Percentiles rank a stretch among this genome's conserved stretches.
These are phyloP conservation scores for Meta bourneti DNA, from an alignment of 2,888 invertebrate genomes.

Conservation along the genomic window DNA sequence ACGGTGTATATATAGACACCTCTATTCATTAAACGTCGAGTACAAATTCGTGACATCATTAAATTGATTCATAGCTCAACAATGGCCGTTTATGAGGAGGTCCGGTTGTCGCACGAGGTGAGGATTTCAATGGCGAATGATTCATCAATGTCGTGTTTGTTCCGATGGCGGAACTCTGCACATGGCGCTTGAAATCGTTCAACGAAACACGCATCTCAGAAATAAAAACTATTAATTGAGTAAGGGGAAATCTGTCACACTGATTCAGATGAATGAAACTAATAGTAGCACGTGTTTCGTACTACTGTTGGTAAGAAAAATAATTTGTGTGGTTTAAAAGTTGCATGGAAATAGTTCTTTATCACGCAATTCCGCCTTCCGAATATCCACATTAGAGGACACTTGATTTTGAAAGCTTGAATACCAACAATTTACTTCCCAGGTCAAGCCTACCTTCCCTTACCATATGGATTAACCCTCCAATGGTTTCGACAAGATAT, in stretches of 20 bases:
- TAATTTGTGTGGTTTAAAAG: background rate
- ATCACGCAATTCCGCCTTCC: no score
- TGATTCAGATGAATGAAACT: background rate
- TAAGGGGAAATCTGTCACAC: background rate
- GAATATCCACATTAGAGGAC: no score
- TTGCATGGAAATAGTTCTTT: no score
- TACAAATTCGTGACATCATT: background rate
- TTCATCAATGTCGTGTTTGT: constrained; percentile 42
- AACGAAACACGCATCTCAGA: background rate
- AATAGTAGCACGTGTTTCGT: background rate
- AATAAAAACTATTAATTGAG: background rate
- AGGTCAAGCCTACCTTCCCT: no score
- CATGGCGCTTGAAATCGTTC: background rate
- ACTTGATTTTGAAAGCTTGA: no score
- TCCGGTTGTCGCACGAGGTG: constrained; percentile 14
- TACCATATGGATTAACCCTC: no score
- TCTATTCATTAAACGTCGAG: background rate
- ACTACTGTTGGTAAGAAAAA: background rate
- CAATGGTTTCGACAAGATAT: no score
- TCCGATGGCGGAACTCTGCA: background rate
- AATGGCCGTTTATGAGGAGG: constrained; percentile 15
- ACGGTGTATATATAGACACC: background rate
- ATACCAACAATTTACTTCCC: no score
- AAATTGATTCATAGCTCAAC: background rate
- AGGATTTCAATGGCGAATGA: constrained; percentile 27